Percentiles rank a stretch among this genome's conserved stretches.
These are phyloP conservation scores for Abscondita cerata DNA, from an alignment of 2,888 invertebrate species.

Conservation along the genomic window DNA sequence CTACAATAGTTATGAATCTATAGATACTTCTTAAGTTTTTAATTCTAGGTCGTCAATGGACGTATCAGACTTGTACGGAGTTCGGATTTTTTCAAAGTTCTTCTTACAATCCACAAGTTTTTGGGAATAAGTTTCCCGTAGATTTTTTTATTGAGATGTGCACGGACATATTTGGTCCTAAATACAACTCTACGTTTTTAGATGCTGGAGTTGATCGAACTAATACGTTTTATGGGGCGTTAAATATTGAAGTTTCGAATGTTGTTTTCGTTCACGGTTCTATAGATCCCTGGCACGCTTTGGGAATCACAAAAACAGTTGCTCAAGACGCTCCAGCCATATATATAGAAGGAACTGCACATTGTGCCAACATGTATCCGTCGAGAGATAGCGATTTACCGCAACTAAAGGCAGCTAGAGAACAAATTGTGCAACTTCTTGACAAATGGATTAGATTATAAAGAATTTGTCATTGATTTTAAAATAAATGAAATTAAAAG, in stretches of 20 bases:
- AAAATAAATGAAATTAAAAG: too few species aligned
- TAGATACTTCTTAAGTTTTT: too few species aligned
- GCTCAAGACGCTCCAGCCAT: slow-evolving; percentile 71
- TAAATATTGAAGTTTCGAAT: slow-evolving; percentile 71
- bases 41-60: slow-evolving; percentile 80
- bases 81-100: slow-evolving; percentile 96
- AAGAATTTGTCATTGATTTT: neutral
- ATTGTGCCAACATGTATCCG: slow-evolving; percentile 87
- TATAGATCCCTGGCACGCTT: slow-evolving; percentile 87
- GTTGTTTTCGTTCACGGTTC: slow-evolving; percentile 89
- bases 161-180: slow-evolving; percentile 80
- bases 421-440: slow-evolving; percentile 66
- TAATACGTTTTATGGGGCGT: slow-evolving; percentile 81
- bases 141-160: slow-evolving; percentile 85
- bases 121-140: slow-evolving; percentile 78
- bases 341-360: slow-evolving; percentile 71
- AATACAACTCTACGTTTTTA: slow-evolving; percentile 70
- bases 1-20: neutral
- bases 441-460: slow-evolving; percentile 62
- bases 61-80: slow-evolving; percentile 94
- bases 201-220: slow-evolving; percentile 71
- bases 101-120: slow-evolving; percentile 66
- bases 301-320: slow-evolving; percentile 71
- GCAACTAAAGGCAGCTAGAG: slow-evolving; percentile 72
- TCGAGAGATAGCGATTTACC: slow-evolving; percentile 69